Evolutionary conservation across 2,797 vertebrate species (phyloP).

Genomic region (Epinephelus coioides): DNA sequence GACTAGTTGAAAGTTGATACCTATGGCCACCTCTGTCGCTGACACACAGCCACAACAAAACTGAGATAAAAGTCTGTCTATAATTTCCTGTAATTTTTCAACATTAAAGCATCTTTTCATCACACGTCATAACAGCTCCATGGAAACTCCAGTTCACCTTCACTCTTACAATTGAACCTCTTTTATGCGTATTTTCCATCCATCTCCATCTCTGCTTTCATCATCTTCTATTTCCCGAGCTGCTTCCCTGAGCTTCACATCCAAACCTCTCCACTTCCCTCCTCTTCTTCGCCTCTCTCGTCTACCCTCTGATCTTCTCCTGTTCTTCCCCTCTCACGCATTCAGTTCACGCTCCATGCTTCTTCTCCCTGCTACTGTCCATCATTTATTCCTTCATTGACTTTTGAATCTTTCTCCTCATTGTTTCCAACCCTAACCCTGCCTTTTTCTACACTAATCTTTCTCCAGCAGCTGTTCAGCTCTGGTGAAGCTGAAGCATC

Average conservation of each 20-base stretch:
- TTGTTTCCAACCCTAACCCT: slow-evolving; percentile 18
- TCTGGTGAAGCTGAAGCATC: slow-evolving; percentile 13
- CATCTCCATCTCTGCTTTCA: neutral
- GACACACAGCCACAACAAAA: too few species aligned
- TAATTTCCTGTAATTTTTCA: neutral
- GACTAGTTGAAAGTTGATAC: too few species aligned
- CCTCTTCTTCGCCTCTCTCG: neutral
- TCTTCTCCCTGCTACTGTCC: slow-evolving; percentile 21
- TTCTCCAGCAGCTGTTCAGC: neutral
- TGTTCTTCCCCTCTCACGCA: neutral
- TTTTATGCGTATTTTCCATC: neutral
- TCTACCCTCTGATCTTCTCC: slow-evolving; percentile 5
- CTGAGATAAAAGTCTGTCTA: too few species aligned
- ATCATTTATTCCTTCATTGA: slow-evolving; percentile 40
- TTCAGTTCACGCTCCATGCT: slow-evolving; percentile 19
- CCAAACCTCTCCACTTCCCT: neutral
- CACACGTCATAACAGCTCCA: neutral
- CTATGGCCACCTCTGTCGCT: too few species aligned
- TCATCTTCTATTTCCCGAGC: neutral
- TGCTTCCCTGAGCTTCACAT: neutral
- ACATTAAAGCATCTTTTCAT: too few species aligned
- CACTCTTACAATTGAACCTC: neutral
- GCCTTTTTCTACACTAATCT: slow-evolving; percentile 38
- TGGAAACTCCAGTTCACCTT: neutral
- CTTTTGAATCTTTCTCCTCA: slow-evolving; percentile 26